phyloP scores from a whole-genome alignment of 2,888 invertebrate species.

The Sinodicranocentrus sp. region DNA sequence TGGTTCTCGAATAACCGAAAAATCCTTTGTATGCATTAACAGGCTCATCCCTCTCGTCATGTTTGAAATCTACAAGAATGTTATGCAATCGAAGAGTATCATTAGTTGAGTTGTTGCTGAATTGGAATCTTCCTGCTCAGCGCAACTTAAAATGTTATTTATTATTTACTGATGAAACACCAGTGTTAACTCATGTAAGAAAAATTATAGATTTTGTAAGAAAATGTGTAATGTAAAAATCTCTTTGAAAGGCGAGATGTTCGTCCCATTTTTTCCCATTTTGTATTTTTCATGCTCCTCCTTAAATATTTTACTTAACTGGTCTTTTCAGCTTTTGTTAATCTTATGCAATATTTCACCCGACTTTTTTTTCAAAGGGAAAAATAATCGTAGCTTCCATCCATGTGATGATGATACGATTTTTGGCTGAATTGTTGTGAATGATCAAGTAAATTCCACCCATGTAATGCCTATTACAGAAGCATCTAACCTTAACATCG shows the following conservation, averaged over 20 bases:
- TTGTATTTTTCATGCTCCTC: neutral
- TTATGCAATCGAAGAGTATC: neutral
- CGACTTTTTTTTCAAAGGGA: neutral
- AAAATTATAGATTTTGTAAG: conserved; percentile 16
- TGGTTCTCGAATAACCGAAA: no score
- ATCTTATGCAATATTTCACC: conserved; percentile 9
- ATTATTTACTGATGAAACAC: conserved; percentile 2
- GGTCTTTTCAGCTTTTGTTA: neutral
- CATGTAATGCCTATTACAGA: conserved; percentile 14
- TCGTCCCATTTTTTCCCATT: neutral
- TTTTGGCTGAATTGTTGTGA: conserved; percentile 21
- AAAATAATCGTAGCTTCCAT: conserved; percentile 6
- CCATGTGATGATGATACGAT: neutral
- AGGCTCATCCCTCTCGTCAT: no score
- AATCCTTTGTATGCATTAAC: no score
- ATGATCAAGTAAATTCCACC: neutral
- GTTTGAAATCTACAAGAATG: neutral
- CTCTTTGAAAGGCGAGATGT: neutral
- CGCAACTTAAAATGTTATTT: neutral
- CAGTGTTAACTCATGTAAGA: neutral
- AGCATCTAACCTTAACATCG: conserved; percentile 24
- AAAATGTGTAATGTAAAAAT: neutral
- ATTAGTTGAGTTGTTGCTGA: neutral
- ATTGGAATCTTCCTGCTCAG: no score
- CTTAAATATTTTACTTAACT: neutral